Evolutionary conservation across 2,888 invertebrate genomes (phyloP).

Genomic region (Ernsta delagoae): DNA sequence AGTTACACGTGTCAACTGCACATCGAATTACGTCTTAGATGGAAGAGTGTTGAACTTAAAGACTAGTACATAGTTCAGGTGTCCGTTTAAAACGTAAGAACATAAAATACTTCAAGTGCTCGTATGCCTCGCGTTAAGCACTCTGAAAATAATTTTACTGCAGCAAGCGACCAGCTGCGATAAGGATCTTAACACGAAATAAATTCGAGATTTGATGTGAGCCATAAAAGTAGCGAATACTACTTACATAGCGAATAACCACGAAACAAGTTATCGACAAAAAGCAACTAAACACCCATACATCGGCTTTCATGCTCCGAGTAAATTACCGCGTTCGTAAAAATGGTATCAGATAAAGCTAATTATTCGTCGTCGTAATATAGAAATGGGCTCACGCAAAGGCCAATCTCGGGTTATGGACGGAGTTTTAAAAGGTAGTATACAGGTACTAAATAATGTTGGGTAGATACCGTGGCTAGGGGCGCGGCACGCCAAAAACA

Average conservation of each 20-base stretch:
- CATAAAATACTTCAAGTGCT: constrained; percentile 14
- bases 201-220: constrained; percentile 20
- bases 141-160: constrained; percentile 20
- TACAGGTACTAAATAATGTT: constrained; percentile 43
- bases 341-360: constrained; percentile 73
- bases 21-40: constrained; percentile 41
- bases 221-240: constrained; percentile 34
- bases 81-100: background rate
- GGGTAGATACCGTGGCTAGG: no score
- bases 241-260: constrained; percentile 38
- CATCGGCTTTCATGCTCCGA: constrained; percentile 65
- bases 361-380: constrained; percentile 74
- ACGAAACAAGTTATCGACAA: constrained; percentile 44
- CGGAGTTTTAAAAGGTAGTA: constrained; percentile 70
- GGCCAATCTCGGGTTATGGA: constrained; percentile 71
- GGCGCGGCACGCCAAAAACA: constrained; percentile 78
- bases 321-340: constrained; percentile 70
- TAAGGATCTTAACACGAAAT: constrained; percentile 21
- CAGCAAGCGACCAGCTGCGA: background rate
- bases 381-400: constrained; percentile 74
- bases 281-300: constrained; percentile 52
- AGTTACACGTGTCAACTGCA: constrained; percentile 43
- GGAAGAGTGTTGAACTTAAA: constrained; percentile 25
- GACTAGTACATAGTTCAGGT: background rate
- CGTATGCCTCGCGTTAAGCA: constrained; percentile 1